These are phyloP conservation scores for Yoshiicerus persimilis DNA, from an alignment of 1,140 invertebrate genomes.

Conservation along the genomic window DNA sequence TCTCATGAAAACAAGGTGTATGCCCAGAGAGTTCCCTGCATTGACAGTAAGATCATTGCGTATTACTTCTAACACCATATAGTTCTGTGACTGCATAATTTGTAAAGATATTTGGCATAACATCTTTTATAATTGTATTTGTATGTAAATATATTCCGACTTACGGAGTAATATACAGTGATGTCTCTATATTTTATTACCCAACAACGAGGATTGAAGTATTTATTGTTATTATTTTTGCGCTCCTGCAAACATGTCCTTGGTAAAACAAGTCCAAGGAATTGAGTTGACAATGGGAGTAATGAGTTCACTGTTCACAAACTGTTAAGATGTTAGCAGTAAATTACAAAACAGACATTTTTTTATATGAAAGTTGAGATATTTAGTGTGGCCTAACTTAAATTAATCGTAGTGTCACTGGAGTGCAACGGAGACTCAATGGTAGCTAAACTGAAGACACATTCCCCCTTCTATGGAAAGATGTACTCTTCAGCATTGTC, in stretches of 20 bases:
- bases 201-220: not conserved
- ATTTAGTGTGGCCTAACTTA: not conserved
- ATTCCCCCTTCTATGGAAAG: constrained; percentile 49
- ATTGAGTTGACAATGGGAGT: not conserved
- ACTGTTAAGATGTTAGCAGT: not conserved
- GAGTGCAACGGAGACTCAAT: constrained; percentile 47
- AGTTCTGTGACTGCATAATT: too few species aligned
- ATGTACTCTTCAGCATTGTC: constrained; percentile 40
- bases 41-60: constrained; percentile 43
- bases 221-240: not conserved
- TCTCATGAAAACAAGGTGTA: constrained; percentile 42
- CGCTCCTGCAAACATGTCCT: not conserved
- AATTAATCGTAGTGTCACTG: constrained; percentile 43
- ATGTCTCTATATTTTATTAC: not conserved
- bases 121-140: too few species aligned
- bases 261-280: not conserved
- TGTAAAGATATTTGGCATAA: too few species aligned
- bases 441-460: constrained; percentile 46
- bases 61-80: too few species aligned
- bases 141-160: too few species aligned
- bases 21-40: constrained; percentile 45
- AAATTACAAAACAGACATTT: not conserved
- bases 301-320: not conserved
- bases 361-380: not conserved
- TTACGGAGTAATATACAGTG: not conserved